A percentile compares a stretch with the other conserved stretches of the same genome.
Evolutionary conservation across 2,888 invertebrate genomes (phyloP).

Genomic region (Lagria hirta): DNA sequence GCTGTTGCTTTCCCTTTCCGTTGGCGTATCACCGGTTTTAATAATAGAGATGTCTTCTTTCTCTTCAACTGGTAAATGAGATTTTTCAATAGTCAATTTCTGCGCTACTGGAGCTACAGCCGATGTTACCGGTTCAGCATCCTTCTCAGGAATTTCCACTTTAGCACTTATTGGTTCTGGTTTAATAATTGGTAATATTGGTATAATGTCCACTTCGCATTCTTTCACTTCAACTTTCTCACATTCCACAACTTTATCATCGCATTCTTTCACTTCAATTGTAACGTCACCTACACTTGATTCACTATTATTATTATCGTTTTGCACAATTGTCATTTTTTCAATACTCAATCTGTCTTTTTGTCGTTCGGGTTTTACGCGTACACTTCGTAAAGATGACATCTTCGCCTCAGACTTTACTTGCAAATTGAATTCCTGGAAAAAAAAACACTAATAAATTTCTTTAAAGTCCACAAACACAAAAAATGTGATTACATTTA

Average conservation of each 20-base stretch:
- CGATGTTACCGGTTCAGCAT: slow-evolving; percentile 48
- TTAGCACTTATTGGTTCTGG: slow-evolving; percentile 14
- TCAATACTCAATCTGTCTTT: slow-evolving; percentile 43
- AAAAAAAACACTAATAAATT: slow-evolving; percentile 12
- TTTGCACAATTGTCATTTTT: slow-evolving; percentile 30
- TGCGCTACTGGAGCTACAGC: slow-evolving; percentile 52
- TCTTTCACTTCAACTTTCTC: slow-evolving; percentile 17
- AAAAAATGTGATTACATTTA: no score
- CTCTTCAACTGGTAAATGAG: slow-evolving; percentile 55
- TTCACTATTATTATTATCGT: slow-evolving; percentile 29
- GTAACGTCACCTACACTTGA: slow-evolving; percentile 34
- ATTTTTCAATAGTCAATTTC: slow-evolving; percentile 54
- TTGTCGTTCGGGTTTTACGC: slow-evolving; percentile 65
- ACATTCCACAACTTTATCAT: slow-evolving; percentile 9
- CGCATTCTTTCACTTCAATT: slow-evolving; percentile 18
- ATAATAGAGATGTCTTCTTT: slow-evolving; percentile 60
- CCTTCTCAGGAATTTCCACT: slow-evolving; percentile 34
- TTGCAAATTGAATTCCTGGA: slow-evolving; percentile 49
- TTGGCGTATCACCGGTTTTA: slow-evolving; percentile 37
- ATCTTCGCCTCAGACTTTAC: slow-evolving; percentile 54
- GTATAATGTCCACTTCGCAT: slow-evolving; percentile 53
- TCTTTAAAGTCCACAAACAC: no score
- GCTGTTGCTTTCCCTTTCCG: slow-evolving; percentile 24
- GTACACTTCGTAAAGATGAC: slow-evolving; percentile 63
- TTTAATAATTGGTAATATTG: slow-evolving; percentile 25